These are phyloP conservation scores for Conger conger DNA, from an alignment of 2,113 vertebrate species.

Conservation along the genomic window DNA sequence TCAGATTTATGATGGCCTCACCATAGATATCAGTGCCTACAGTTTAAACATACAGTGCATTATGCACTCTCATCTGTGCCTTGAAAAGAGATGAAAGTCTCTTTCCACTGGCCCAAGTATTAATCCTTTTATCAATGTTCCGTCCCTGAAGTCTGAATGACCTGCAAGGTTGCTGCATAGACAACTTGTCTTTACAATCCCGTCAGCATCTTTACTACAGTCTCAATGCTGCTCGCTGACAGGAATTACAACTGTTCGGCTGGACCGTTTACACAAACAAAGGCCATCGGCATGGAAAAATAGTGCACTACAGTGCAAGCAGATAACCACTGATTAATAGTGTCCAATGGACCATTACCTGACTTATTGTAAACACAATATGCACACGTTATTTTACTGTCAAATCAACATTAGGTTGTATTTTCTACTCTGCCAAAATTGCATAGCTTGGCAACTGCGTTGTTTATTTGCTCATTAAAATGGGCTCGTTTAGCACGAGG, in stretches of 20 bases:
- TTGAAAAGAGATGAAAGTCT: constrained; percentile 16
- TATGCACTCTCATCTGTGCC: no score
- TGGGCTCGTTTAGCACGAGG: not conserved
- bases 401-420: no score
- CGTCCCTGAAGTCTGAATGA: constrained; percentile 42
- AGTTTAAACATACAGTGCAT: not conserved
- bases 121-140: constrained; percentile 48
- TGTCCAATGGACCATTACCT: not conserved
- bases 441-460: not conserved
- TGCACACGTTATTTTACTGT: not conserved
- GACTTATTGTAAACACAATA: not conserved
- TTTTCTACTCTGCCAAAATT: not conserved
- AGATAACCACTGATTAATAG: not conserved
- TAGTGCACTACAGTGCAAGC: not conserved
- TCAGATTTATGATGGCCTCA: not conserved
- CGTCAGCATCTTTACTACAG: constrained; percentile 63
- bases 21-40: not conserved
- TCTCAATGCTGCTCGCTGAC: constrained; percentile 54
- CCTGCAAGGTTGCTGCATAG: constrained; percentile 61
- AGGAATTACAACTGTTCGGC: constrained; percentile 51
- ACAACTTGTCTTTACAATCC: constrained; percentile 69
- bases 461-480: not conserved
- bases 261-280: constrained; percentile 7
- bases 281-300: constrained; percentile 1
- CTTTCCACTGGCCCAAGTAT: constrained; percentile 29